Base-by-base conservation (phyloP, 53 echinoderm and acorn worm species). In the Zoroaster sp. region DNA sequence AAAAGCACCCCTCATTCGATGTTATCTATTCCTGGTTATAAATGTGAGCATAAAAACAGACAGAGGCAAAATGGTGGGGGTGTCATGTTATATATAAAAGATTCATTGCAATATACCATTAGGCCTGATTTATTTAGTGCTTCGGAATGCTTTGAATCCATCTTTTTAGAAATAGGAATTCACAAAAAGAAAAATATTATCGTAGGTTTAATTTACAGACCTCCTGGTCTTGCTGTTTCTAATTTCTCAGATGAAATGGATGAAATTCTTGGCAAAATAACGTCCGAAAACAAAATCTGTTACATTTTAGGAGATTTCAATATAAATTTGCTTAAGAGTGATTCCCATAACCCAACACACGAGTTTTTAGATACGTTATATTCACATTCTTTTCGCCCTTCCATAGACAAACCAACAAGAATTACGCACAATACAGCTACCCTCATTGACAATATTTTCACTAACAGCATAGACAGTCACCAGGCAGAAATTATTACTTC, bases 371-470 rank as follows among this genome's bases (percentile, higher is more conserved):
- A n/a, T n/a, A n/a, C n/a, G n/a, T n/a, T n/a, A n/a, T n/a, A n/a
- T n/a, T n/a, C 45, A 45, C 45, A 45, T 2, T 45, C 3, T 45
- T 1, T 45, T 45, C 45, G 45, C 45, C 45, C 70, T 34, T n/a
- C n/a, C n/a, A n/a, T n/a, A n/a, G n/a, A n/a, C n/a, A n/a, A n/a
- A n/a, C n/a, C n/a, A 69, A 69, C 38, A 15, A 69, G 70, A 69
- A 69, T 32, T 11, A 69, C 70, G 31, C 70, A 13, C 28, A 69
- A 69, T 34, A 31, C 40, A 34, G 70, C 70, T 31, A 69, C 13
- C 28, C 33, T 69, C 5, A 69, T 69, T 69, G 70, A 69, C 70
- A 69, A 69, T 69, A 69, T 69, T 14, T 69, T 69, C 33, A 69
- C 70, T 34, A 69, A 69, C 70, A 69, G 35, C 35, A 11, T 32